phyloP scores from a whole-genome alignment of 1,140 invertebrate genomes.

The Drosophila simulans region DNA sequence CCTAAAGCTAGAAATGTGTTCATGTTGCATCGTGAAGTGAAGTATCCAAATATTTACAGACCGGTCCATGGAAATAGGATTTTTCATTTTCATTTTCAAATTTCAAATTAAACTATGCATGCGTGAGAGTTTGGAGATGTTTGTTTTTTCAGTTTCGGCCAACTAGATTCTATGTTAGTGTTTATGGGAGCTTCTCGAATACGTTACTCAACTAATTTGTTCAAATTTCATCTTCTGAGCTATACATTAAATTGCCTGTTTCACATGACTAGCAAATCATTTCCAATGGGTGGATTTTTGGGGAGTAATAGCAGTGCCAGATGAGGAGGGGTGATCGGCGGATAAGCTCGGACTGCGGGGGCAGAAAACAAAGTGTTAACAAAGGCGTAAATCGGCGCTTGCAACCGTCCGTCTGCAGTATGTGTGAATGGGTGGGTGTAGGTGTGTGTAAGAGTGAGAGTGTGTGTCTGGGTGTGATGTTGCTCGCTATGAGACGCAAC shows the following conservation, averaged over 20 bases:
- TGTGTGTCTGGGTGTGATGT: constrained; percentile 65
- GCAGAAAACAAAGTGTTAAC: constrained; percentile 25
- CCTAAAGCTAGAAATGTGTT: constrained; percentile 58
- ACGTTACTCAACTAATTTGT: constrained; percentile 52
- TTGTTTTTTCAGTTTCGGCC: constrained; percentile 15
- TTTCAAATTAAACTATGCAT: constrained; percentile 37
- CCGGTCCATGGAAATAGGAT: constrained; percentile 34
- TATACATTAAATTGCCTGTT: constrained; percentile 74
- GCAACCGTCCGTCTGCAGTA: constrained; percentile 9
- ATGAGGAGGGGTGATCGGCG: constrained; percentile 1
- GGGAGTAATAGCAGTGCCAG: constrained; percentile 24
- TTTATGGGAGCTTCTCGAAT: constrained; percentile 36
- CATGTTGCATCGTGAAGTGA: constrained; percentile 53
- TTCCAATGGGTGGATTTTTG: constrained; percentile 43
- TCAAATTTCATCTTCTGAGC: constrained; percentile 54
- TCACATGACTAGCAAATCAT: constrained; percentile 78
- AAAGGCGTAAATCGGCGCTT: constrained; percentile 29
- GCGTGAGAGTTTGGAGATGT: constrained; percentile 19
- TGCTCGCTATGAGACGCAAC: constrained; percentile 76
- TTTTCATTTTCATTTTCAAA: neutral
- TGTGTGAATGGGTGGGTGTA: constrained; percentile 14
- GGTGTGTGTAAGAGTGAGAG: constrained; percentile 50
- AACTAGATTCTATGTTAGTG: constrained; percentile 37
- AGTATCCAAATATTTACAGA: constrained; percentile 57
- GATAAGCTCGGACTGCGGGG: constrained; percentile 3